phyloP scores from a whole-genome alignment of 2,888 invertebrate genomes.

The Eupithecia inturbata region DNA sequence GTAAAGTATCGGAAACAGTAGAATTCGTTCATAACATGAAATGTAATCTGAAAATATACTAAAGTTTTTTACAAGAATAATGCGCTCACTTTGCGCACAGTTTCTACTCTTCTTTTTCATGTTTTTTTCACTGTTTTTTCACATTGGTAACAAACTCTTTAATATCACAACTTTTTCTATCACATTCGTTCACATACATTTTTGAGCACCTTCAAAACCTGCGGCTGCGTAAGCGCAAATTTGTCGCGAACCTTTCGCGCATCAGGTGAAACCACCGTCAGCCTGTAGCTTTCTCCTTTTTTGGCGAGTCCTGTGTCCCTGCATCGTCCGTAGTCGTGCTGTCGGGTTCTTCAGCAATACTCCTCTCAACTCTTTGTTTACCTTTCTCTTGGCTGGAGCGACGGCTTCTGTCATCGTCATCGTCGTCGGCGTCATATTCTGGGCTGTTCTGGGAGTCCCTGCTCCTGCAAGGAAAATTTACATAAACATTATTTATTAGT shows the following conservation, averaged over 20 bases:
- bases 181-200: background rate
- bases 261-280: conserved; percentile 18
- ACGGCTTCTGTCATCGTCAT: conserved; percentile 9
- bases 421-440: conserved; percentile 10
- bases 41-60: background rate
- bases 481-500: background rate
- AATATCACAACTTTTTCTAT: conserved; percentile 12
- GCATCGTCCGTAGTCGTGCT: background rate
- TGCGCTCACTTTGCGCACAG: background rate
- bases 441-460: conserved; percentile 17
- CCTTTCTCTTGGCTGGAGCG: background rate
- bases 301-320: background rate
- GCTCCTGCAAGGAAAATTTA: conserved; percentile 16
- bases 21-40: background rate
- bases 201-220: conserved; percentile 23
- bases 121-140: background rate
- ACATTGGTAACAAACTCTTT: background rate
- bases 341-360: background rate
- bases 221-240: background rate
- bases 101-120: background rate
- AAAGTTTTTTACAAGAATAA: background rate
- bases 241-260: background rate
- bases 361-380: no score
- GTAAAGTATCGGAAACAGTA: background rate
- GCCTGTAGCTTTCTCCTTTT: conserved; percentile 8